Base-by-base conservation (phyloP, 2,113 vertebrate genomes). In the human (Homo sapiens) region DNA sequence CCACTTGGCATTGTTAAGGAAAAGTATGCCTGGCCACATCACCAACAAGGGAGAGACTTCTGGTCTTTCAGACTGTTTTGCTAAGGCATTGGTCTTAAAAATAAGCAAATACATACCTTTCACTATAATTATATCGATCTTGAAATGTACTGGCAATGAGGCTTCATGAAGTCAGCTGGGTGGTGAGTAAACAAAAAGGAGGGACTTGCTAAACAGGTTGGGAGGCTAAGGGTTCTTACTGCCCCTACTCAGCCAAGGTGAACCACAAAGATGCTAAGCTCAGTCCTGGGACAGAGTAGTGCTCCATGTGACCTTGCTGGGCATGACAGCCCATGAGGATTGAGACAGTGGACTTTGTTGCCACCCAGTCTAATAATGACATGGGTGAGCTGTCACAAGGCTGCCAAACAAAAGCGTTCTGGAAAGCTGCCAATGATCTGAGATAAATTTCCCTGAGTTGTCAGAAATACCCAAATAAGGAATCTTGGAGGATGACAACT, bases 51-150 rank as follows among this genome's bases (percentile, higher is more conserved):
- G 48, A 94, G 10, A 80, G n/a, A 61, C 64, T 88, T 90, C 90
- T 86, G 57, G 5, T 72, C 20, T 91, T 59, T 72, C 70, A 88
- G 43, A 59, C 30, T 85, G n/a, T 80, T 93, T 89, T 86, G 85
- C 72, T 27, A 68, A 90, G n/a, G 59, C 57, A 25, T 0, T 88
- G 40, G 38, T 68, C 76, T 94, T 94, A 87, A 96, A 95, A 82
- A 82, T 30, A 94, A 50, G 68, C n/a, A 73, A 68, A 92, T 5
- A 70, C 16, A 23, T 30, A 72, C 75, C 52, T 93, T 89, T 40
- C 61, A 25, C 78, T 61, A 6, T 12, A 86, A 87, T 94, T 12
- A 76, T 35, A 66, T 38, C 0, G 57, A 75, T 83, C 93, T 73
- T 87, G n/a, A 78, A 40, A 76, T 35, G 35, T 11, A 52, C 35